A percentile compares a stretch with the other conserved stretches of the same genome.
Evolutionary conservation across 2,888 invertebrate species (phyloP).

Genomic region (Ceriagrion tenellum): DNA sequence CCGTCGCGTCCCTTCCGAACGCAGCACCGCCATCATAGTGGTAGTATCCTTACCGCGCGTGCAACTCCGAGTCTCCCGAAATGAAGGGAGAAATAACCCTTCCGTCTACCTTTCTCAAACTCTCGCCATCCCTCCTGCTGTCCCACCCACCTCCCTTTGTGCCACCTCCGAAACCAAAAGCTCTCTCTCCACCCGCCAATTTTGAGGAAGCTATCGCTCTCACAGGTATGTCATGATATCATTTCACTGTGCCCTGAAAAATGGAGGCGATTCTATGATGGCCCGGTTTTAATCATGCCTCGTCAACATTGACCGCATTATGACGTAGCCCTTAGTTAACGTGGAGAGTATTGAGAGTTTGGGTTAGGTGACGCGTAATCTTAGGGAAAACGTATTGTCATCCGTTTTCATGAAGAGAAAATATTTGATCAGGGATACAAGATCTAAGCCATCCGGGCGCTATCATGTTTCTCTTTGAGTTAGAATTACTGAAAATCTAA

Average conservation of each 20-base stretch:
- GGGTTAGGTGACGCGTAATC: too few species aligned
- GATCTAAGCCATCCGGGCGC: too few species aligned
- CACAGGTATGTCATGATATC: constrained; percentile 29
- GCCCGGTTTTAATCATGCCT: too few species aligned
- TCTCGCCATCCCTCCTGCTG: constrained; percentile 52
- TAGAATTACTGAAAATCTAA: too few species aligned
- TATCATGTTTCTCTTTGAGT: too few species aligned
- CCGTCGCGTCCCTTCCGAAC: not conserved
- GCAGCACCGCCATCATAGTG: not conserved
- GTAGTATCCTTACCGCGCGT: not conserved
- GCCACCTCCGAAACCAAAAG: constrained; percentile 47
- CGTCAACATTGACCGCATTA: too few species aligned
- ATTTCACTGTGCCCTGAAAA: not conserved
- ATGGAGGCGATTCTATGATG: not conserved
- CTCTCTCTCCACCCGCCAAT: constrained; percentile 9
- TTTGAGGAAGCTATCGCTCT: constrained; percentile 65
- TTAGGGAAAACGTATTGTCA: too few species aligned
- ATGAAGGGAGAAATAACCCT: constrained; percentile 59
- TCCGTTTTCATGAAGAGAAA: too few species aligned
- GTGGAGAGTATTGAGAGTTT: too few species aligned
- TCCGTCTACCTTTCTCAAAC: constrained; percentile 54
- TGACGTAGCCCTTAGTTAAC: too few species aligned
- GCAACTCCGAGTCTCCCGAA: not conserved
- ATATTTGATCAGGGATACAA: too few species aligned
- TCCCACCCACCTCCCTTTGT: constrained; percentile 46